Evolutionary conservation across 2,113 vertebrate species (phyloP).

Genomic region (Meleagris gallopavo): DNA sequence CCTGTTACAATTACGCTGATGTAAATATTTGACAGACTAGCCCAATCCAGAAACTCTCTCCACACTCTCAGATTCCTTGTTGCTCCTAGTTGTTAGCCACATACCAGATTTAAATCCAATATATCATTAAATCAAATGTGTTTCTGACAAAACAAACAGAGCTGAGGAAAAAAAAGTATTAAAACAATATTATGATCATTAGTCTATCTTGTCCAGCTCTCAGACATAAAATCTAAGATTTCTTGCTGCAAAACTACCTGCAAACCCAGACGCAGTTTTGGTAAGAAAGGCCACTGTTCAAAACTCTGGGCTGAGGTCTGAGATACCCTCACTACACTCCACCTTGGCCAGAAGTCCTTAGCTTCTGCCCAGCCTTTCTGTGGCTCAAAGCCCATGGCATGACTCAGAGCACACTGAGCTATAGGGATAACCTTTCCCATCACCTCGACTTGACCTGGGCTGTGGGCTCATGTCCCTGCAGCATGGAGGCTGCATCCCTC

Average conservation of each 20-base stretch:
- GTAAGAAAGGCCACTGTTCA: background rate
- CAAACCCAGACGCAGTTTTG: background rate
- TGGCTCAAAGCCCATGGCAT: background rate
- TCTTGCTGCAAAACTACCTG: background rate
- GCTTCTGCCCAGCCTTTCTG: background rate
- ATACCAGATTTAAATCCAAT: background rate
- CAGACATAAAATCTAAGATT: background rate
- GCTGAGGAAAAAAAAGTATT: background rate
- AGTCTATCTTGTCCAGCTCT: background rate
- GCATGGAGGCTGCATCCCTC: accelerated
- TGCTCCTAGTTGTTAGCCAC: background rate
- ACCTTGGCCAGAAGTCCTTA: background rate
- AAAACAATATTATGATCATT: background rate
- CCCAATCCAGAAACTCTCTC: background rate
- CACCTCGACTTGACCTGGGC: background rate
- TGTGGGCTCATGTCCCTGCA: accelerated
- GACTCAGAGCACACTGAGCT: background rate
- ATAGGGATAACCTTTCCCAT: background rate
- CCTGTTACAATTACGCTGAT: background rate
- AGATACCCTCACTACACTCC: background rate
- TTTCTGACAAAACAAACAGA: background rate
- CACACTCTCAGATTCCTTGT: background rate
- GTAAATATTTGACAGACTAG: background rate
- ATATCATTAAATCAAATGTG: background rate
- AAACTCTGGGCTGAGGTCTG: background rate